These are phyloP conservation scores for Sarotherodon lohbergeri DNA, from an alignment of 2,113 vertebrate genomes.

Conservation along the genomic window DNA sequence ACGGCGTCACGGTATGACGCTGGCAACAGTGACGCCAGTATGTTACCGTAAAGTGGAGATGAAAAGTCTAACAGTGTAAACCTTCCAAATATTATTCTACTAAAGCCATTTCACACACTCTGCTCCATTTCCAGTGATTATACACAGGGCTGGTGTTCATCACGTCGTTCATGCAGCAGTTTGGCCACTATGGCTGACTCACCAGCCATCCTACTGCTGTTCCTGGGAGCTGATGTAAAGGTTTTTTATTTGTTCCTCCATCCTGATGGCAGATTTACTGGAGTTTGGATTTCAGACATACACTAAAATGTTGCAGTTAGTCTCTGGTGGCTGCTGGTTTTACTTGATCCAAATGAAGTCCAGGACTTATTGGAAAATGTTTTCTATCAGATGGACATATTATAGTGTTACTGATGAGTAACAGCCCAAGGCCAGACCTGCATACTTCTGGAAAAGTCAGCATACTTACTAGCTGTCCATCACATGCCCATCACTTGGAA, in stretches of 20 bases:
- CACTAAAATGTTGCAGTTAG: background rate
- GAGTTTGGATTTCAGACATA: background rate
- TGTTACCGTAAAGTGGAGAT: no score
- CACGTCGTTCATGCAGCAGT: background rate
- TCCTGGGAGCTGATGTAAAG: background rate
- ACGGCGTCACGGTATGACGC: no score
- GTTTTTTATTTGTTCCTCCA: background rate
- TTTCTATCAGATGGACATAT: background rate
- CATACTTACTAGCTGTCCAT: background rate
- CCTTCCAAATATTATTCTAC: background rate
- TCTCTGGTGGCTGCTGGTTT: background rate
- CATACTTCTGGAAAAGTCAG: background rate
- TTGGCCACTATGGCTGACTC: background rate
- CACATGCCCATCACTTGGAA: background rate
- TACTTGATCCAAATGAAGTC: background rate
- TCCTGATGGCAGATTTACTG: background rate
- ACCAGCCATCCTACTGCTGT: background rate
- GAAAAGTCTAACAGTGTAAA: no score
- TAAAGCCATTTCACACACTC: background rate
- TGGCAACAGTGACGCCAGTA: no score
- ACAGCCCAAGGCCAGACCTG: background rate
- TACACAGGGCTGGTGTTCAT: background rate
- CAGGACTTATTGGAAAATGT: background rate
- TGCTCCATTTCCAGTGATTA: background rate
- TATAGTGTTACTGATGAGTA: background rate